phyloP scores from a whole-genome alignment of 2,113 vertebrate species.

The Phalacrocorax aristotelis region DNA sequence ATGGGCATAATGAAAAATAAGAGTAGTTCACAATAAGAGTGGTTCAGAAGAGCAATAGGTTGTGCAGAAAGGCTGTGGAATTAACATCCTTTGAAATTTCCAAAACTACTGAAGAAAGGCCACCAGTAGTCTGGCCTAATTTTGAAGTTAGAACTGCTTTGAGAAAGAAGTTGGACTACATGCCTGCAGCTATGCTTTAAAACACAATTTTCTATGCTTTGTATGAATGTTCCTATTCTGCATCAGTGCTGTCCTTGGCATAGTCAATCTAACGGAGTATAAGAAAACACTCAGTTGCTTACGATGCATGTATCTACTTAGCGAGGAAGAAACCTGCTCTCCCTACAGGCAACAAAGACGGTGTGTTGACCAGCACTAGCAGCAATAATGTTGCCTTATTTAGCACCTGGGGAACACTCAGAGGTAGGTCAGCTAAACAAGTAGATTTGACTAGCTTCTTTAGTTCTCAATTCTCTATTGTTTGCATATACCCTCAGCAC shows the following conservation, averaged over 20 bases:
- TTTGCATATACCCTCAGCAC: background rate
- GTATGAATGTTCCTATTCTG: background rate
- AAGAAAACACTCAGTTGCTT: background rate
- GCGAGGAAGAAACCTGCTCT: background rate
- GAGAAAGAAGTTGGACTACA: background rate
- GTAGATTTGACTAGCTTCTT: background rate
- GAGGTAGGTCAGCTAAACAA: background rate
- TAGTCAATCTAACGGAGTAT: background rate
- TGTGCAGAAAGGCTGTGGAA: background rate
- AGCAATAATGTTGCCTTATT: background rate
- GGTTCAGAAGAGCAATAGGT: background rate
- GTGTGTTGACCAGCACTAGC: background rate
- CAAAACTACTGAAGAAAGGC: background rate
- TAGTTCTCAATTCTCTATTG: background rate
- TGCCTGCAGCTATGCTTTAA: background rate
- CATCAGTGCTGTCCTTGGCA: background rate
- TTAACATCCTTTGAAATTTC: background rate
- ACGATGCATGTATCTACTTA: background rate
- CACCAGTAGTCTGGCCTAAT: background rate
- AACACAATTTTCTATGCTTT: background rate
- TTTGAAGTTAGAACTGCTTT: background rate
- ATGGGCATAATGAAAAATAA: background rate
- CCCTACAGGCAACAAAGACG: background rate
- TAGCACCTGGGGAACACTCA: background rate
- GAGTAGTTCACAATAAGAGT: background rate